Conservation (phyloP, 2,797 vertebrate species). For the Ctenopoma multispine region DNA sequence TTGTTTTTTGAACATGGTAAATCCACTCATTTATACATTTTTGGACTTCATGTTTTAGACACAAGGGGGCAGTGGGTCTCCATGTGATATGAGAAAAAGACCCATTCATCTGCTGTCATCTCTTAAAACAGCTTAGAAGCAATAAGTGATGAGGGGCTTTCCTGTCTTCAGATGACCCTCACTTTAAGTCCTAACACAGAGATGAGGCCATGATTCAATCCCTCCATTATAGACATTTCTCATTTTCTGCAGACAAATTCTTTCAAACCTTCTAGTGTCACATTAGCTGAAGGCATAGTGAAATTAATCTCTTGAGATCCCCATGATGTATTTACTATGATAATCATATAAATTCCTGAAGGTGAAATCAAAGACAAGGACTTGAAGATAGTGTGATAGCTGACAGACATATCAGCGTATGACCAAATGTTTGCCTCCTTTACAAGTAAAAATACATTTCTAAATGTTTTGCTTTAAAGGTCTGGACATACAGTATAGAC, state of each 20-base stretch:
- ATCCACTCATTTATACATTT: background rate
- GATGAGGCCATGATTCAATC: slow-evolving; percentile 20
- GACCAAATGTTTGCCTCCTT: slow-evolving; percentile 32
- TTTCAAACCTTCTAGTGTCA: slow-evolving; percentile 49
- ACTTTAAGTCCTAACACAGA: slow-evolving; percentile 29
- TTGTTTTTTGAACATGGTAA: too few relatives aligned
- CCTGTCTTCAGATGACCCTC: slow-evolving; percentile 41
- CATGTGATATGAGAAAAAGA: background rate
- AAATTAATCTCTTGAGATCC: slow-evolving; percentile 38
- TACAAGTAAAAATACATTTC: slow-evolving; percentile 22
- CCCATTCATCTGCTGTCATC: slow-evolving; percentile 6
- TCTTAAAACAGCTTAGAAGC: slow-evolving; percentile 20
- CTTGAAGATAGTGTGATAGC: slow-evolving; percentile 18
- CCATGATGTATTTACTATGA: slow-evolving; percentile 30
- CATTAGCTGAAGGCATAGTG: slow-evolving; percentile 43
- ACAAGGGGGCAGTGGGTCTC: slow-evolving; percentile 73
- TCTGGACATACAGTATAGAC: slow-evolving; percentile 41
- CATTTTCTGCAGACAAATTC: slow-evolving; percentile 28
- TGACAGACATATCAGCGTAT: slow-evolving; percentile 13
- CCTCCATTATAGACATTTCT: slow-evolving; percentile 34
- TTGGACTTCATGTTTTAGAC: slow-evolving; percentile 36
- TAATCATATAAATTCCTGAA: slow-evolving; percentile 28
- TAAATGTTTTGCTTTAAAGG: slow-evolving; percentile 40
- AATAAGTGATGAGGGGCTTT: slow-evolving; percentile 54
- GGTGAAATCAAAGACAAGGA: slow-evolving; percentile 25